Evolutionary conservation across 2,888 invertebrate species (phyloP).

Genomic region (Ceramica pisi): DNA sequence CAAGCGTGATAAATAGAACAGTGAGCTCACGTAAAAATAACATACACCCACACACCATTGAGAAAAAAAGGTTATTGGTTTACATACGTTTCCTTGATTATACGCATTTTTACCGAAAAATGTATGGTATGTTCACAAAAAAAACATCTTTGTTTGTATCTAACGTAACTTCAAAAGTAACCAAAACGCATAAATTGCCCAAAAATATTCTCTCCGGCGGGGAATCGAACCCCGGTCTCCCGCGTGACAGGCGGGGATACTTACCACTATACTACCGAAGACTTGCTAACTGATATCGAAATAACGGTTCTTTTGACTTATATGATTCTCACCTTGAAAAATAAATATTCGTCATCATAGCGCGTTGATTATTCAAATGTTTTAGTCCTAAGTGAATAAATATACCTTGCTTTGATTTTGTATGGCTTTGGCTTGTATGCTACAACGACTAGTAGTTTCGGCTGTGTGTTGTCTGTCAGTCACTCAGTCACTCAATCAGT

Average conservation of each 20-base stretch:
- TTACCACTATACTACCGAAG: constrained; percentile 91
- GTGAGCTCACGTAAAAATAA: no score
- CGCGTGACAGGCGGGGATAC: constrained; percentile 91
- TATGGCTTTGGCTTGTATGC: no score
- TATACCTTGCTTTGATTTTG: no score
- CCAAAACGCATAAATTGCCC: constrained; percentile 55
- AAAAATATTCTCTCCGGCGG: constrained; percentile 66
- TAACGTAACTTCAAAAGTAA: no score
- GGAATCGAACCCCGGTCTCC: constrained; percentile 80
- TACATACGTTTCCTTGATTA: background rate
- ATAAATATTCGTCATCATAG: background rate
- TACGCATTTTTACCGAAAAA: background rate
- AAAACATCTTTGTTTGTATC: no score
- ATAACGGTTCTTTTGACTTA: constrained; percentile 8
- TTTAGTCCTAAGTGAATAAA: no score
- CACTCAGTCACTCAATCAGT: no score
- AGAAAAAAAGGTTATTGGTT: background rate
- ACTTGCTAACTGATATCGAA: constrained; percentile 40
- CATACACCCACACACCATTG: no score
- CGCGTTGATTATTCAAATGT: background rate
- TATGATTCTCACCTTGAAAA: background rate
- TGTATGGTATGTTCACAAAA: no score
- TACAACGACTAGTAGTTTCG: no score
- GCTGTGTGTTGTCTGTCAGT: no score
- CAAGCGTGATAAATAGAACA: no score